Conservation (phyloP, 2,797 vertebrate species). For the Antrozous pallidus region DNA sequence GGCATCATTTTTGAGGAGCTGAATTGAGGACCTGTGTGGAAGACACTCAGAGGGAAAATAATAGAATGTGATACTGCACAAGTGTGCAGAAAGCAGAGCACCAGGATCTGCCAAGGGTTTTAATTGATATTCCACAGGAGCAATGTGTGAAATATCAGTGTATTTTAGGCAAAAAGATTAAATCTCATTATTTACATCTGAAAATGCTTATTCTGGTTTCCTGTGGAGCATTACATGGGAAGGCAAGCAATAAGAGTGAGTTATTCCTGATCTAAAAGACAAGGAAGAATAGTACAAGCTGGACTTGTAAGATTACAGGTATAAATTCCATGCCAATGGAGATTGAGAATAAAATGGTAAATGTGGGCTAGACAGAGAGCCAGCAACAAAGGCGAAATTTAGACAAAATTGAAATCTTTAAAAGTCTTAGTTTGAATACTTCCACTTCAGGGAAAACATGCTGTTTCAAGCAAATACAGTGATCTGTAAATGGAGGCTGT, state of each 20-base stretch:
- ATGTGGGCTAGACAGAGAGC: not conserved
- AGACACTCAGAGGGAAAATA: not conserved
- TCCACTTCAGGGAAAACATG: not conserved
- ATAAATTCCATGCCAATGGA: not conserved
- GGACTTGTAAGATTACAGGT: not conserved
- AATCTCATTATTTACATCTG: not conserved
- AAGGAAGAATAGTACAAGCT: not conserved
- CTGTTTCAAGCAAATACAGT: not conserved
- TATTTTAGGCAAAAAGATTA: not conserved
- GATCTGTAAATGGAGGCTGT: not conserved
- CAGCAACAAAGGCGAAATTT: not conserved
- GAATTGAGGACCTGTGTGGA: rapidly evolving
- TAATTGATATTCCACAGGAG: not conserved
- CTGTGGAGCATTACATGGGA: not conserved
- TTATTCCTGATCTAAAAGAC: not conserved
- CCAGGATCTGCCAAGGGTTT: not conserved
- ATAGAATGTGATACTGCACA: not conserved
- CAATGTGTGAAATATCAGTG: not conserved
- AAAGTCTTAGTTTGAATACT: not conserved
- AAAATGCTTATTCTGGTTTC: not conserved
- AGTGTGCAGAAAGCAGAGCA: rapidly evolving
- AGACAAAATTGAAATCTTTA: not conserved
- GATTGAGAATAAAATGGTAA: not conserved
- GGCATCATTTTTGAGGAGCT: not conserved
- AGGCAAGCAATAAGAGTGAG: not conserved